Evolutionary conservation across 1,140 invertebrate species (phyloP).

Genomic region (Probaryconus sp.): DNA sequence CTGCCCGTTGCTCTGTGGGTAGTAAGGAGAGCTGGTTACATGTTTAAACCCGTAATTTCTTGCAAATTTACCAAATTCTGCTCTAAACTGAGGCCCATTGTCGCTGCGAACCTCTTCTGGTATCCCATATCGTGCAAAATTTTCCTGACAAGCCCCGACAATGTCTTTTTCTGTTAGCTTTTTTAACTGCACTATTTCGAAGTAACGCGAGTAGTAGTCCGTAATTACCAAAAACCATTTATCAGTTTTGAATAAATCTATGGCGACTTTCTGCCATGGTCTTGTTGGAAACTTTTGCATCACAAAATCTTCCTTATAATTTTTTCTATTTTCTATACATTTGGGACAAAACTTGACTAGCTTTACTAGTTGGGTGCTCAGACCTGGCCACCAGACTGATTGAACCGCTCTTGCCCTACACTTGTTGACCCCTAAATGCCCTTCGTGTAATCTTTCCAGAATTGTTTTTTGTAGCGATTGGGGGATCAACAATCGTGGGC

Average conservation of each 20-base stretch:
- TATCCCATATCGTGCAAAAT: constrained; percentile 59
- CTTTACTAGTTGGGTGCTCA: constrained; percentile 48
- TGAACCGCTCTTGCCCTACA: constrained; percentile 11
- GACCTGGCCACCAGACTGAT: constrained; percentile 22
- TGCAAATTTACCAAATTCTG: constrained; percentile 26
- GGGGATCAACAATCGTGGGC: constrained; percentile 30
- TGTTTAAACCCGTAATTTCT: constrained; percentile 9
- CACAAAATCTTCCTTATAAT: constrained; percentile 48
- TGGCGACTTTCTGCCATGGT: constrained; percentile 58
- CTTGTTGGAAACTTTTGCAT: constrained; percentile 36
- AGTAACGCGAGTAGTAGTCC: constrained; percentile 62
- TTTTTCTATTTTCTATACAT: constrained; percentile 44
- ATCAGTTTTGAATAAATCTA: constrained; percentile 57
- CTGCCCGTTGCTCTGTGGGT: constrained; percentile 19
- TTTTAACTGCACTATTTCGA: constrained; percentile 52
- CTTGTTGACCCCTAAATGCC: constrained; percentile 21
- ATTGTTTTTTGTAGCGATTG: neutral
- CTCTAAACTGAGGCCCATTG: constrained; percentile 32
- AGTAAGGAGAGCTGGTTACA: constrained; percentile 34
- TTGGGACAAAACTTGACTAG: constrained; percentile 52
- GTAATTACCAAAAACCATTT: constrained; percentile 59
- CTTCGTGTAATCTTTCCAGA: constrained; percentile 19
- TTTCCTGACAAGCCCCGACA: constrained; percentile 39
- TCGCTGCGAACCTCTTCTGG: constrained; percentile 47
- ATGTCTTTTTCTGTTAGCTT: constrained; percentile 37